Conservation (phyloP, 2,797 vertebrate genomes). For the Cyclopterus lumpus region DNA sequence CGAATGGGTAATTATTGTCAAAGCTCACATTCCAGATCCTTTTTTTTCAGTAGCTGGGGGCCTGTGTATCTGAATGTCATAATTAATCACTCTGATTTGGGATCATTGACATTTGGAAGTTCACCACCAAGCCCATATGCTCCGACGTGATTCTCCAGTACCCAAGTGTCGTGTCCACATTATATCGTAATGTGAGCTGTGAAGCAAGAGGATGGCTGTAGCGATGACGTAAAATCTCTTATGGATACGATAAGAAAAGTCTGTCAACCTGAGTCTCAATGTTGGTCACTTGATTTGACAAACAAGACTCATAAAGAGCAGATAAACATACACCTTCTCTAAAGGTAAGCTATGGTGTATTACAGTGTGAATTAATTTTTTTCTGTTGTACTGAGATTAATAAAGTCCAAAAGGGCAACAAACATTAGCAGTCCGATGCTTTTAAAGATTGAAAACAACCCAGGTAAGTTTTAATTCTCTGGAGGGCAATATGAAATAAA, state of each 20-base stretch:
- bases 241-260: background rate
- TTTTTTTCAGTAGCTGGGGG: slow-evolving; percentile 9
- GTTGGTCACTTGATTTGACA: background rate
- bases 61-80: slow-evolving; percentile 32
- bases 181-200: background rate
- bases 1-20: slow-evolving; percentile 46
- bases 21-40: slow-evolving; percentile 28
- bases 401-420: background rate
- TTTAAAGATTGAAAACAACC: background rate
- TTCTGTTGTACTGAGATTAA: background rate
- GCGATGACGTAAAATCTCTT: background rate
- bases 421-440: background rate
- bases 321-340: background rate
- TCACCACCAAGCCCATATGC: slow-evolving; percentile 24
- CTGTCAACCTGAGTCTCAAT: background rate
- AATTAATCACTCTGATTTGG: slow-evolving; percentile 45
- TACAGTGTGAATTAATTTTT: background rate
- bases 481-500: background rate
- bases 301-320: background rate
- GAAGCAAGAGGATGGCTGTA: background rate
- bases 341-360: background rate
- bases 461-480: background rate
- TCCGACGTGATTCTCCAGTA: slow-evolving; percentile 25
- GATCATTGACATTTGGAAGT: slow-evolving; percentile 55
- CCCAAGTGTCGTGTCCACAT: slow-evolving; percentile 1